Conservation (phyloP, 2,888 invertebrate genomes). For the Philonicus albiceps region DNA sequence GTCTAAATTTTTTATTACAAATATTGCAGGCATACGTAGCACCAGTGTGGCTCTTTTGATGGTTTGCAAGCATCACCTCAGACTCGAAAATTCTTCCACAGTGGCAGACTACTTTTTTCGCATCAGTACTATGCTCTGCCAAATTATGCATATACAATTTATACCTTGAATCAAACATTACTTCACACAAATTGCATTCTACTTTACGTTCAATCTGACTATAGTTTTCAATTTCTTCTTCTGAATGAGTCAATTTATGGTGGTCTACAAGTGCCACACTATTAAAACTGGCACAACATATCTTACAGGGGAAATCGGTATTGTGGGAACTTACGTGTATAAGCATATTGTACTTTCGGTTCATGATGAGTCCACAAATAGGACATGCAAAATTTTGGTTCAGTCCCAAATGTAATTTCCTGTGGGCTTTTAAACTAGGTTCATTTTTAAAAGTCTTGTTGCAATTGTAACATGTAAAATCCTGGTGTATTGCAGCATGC, state of each 20-base stretch:
- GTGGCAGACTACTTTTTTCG: constrained; percentile 46
- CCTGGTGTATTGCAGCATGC: constrained; percentile 35
- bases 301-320: constrained; percentile 50
- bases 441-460: constrained; percentile 43
- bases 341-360: constrained; percentile 50
- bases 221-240: constrained; percentile 43
- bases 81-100: constrained; percentile 50
- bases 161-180: constrained; percentile 50
- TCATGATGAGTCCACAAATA: constrained; percentile 51
- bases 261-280: constrained; percentile 49
- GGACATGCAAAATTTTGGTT: constrained; percentile 39
- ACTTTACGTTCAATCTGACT: constrained; percentile 30
- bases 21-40: constrained; percentile 48
- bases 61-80: constrained; percentile 47
- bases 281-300: constrained; percentile 52
- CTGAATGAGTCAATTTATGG: constrained; percentile 49
- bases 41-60: constrained; percentile 48
- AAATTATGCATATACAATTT: constrained; percentile 42
- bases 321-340: constrained; percentile 50
- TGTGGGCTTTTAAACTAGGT: constrained; percentile 32
- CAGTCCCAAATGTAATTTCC: constrained; percentile 22
- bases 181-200: constrained; percentile 49
- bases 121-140: constrained; percentile 46
- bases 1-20: constrained; percentile 53
- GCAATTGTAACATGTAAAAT: constrained; percentile 38